Evolutionary conservation across 2,888 invertebrate species (phyloP).

Genomic region (Ornithoptera priamus): DNA sequence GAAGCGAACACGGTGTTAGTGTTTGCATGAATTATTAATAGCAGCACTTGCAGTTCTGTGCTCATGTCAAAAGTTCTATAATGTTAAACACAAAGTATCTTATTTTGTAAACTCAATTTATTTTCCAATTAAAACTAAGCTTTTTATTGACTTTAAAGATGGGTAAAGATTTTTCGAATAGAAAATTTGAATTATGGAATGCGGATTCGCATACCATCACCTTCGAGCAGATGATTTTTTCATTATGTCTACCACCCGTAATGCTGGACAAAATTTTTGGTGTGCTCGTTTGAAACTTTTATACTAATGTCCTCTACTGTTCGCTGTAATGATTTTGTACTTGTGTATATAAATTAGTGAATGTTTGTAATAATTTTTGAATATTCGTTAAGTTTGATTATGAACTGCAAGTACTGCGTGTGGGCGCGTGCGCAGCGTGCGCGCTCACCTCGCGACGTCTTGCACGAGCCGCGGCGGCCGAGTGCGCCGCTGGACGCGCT

Average conservation of each 20-base stretch:
- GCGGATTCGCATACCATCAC: too few species aligned
- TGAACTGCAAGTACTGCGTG: conserved; percentile 6
- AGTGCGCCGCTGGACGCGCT: conserved; percentile 84
- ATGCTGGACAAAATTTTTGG: too few species aligned
- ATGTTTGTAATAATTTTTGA: neutral
- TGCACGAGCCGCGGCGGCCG: conserved; percentile 91
- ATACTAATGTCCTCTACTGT: too few species aligned
- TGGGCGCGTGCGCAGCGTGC: conserved; percentile 8
- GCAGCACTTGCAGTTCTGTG: conserved; percentile 12
- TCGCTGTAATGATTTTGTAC: too few species aligned
- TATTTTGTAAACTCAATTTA: neutral
- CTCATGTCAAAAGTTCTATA: neutral
- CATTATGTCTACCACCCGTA: too few species aligned
- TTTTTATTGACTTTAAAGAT: too few species aligned
- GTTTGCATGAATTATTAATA: conserved; percentile 13
- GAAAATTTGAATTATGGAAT: too few species aligned
- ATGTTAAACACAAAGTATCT: neutral
- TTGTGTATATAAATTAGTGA: neutral
- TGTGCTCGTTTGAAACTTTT: too few species aligned
- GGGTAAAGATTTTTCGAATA: too few species aligned
- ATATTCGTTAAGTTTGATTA: neutral
- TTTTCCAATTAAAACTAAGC: neutral
- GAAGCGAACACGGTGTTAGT: conserved; percentile 50
- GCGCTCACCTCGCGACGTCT: conserved; percentile 90
- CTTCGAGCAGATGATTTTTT: too few species aligned